Evolutionary conservation across 2,888 invertebrate genomes (phyloP).

Genomic region (Melieria picta): DNA sequence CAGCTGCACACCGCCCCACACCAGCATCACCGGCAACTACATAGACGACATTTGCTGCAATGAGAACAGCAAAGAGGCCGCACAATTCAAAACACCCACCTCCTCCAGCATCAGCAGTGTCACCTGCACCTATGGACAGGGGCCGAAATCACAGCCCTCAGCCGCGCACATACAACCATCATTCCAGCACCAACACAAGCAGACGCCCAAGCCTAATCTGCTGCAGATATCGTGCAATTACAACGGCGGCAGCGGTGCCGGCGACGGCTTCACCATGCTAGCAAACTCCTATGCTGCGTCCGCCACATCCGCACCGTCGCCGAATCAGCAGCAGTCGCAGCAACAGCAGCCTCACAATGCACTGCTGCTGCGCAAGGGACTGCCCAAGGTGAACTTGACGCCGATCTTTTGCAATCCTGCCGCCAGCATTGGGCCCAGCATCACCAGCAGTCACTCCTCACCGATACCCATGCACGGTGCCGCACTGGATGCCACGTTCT

Average conservation of each 20-base stretch:
- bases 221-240: constrained; percentile 47
- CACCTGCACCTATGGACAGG: neutral
- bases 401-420: constrained; percentile 58
- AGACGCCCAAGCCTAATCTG: constrained; percentile 47
- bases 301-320: constrained; percentile 9
- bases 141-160: neutral
- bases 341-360: constrained; percentile 43
- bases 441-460: constrained; percentile 38
- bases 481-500: constrained; percentile 36
- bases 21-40: neutral
- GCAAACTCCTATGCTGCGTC: neutral
- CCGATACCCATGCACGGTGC: constrained; percentile 33
- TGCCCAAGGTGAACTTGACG: constrained; percentile 65
- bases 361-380: constrained; percentile 51
- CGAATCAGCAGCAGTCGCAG: constrained; percentile 24
- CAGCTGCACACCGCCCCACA: constrained; percentile 48
- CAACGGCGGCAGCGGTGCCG: constrained; percentile 31
- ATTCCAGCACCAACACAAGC: constrained; percentile 39
- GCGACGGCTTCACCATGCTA: constrained; percentile 2
- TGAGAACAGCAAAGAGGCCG: constrained; percentile 28
- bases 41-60: constrained; percentile 12
- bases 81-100: constrained; percentile 58
- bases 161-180: constrained; percentile 27
- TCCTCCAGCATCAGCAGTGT: constrained; percentile 40
- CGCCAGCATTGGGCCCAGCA: constrained; percentile 11